phyloP scores from a whole-genome alignment of 1,140 invertebrate species.

The Diabrotica virgifera region DNA sequence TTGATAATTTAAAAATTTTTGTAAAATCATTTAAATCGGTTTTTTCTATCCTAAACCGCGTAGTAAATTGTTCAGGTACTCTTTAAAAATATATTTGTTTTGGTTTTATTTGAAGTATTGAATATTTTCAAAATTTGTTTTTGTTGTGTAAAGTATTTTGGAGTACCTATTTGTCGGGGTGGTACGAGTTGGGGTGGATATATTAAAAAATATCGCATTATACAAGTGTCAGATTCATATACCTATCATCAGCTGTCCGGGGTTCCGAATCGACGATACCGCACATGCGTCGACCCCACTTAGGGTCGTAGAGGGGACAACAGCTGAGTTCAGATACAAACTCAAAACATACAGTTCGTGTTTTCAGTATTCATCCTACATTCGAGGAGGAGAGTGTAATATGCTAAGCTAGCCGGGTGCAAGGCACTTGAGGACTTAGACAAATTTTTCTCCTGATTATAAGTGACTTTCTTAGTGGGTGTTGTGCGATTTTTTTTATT shows the following conservation, averaged over 20 bases:
- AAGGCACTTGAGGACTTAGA: slow-evolving; percentile 42
- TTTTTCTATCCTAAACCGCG: no score
- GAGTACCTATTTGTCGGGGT: no score
- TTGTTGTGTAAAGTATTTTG: no score
- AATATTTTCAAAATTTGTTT: no score
- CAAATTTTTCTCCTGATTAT: slow-evolving; percentile 30
- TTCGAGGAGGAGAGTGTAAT: slow-evolving; percentile 25
- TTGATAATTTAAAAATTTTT: no score
- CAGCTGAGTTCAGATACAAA: slow-evolving; percentile 46
- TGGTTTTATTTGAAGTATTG: no score
- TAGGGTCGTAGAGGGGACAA: slow-evolving; percentile 31
- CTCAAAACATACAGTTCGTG: slow-evolving; percentile 40
- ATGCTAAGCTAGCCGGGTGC: slow-evolving; percentile 40
- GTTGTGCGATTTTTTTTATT: slow-evolving; percentile 27
- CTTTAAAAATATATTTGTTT: no score
- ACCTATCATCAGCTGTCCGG: slow-evolving; percentile 31
- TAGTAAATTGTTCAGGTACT: no score
- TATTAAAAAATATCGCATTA: slow-evolving; percentile 2
- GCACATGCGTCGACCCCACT: slow-evolving; percentile 34
- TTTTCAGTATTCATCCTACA: slow-evolving; percentile 37
- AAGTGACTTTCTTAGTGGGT: slow-evolving; percentile 14
- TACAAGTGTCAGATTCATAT: slow-evolving; percentile 15
- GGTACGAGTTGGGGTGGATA: neutral
- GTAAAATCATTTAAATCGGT: no score
- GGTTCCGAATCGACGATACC: neutral